Conservation (phyloP, 2,797 vertebrate genomes). For the Cryptoblepharus egeriae region DNA sequence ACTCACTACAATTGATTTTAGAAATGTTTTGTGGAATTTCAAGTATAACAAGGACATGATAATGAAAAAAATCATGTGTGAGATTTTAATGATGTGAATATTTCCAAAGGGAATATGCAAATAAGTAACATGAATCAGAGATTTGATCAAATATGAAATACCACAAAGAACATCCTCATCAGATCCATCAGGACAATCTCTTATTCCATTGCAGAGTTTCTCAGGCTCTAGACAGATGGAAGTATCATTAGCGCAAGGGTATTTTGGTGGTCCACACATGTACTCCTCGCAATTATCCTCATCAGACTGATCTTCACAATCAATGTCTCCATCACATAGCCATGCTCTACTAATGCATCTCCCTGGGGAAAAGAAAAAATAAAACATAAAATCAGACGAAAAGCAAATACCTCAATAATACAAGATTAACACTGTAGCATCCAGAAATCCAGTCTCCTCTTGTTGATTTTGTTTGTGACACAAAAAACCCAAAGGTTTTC, state of each 20-base stretch:
- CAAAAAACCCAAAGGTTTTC: neutral
- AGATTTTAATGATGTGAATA: neutral
- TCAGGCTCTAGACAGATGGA: slow-evolving; percentile 92
- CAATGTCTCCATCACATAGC: slow-evolving; percentile 97
- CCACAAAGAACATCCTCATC: slow-evolving; percentile 96
- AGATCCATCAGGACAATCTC: slow-evolving; percentile 93
- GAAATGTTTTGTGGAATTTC: neutral
- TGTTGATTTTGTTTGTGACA: neutral
- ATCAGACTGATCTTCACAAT: slow-evolving; percentile 97
- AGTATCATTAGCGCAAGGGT: slow-evolving; percentile 94
- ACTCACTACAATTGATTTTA: neutral
- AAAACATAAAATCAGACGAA: slow-evolving; percentile 64
- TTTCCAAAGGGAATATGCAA: neutral
- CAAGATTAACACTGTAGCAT: too few species aligned
- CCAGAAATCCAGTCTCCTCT: neutral
- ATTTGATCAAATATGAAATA: slow-evolving; percentile 72
- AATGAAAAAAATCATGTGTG: rapidly evolving
- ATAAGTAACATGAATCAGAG: neutral
- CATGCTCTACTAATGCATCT: slow-evolving; percentile 99
- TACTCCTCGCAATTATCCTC: slow-evolving; percentile 93
- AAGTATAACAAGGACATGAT: neutral
- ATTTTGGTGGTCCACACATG: slow-evolving; percentile 93
- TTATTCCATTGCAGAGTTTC: slow-evolving; percentile 94
- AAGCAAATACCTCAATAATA: slow-evolving; percentile 41
- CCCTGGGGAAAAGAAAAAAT: slow-evolving; percentile 80